Evolutionary conservation across 2,888 invertebrate genomes (phyloP).

Genomic region (Neoaliturus tenellus): DNA sequence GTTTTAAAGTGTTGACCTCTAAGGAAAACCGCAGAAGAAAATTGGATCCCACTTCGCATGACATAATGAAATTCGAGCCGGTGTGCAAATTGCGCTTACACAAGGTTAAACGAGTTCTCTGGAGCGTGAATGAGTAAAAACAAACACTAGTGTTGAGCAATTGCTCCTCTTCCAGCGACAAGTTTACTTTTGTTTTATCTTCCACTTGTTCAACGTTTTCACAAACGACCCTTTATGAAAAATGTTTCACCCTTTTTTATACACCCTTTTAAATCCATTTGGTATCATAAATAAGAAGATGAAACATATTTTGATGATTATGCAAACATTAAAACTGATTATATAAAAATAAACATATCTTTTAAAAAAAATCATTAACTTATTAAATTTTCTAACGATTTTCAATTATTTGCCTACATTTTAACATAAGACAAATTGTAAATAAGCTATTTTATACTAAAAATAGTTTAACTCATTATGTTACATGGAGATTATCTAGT

Average conservation of each 20-base stretch:
- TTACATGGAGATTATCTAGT: no score
- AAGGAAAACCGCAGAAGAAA: not conserved
- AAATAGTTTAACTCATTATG: no score
- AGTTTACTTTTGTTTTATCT: conserved; percentile 6
- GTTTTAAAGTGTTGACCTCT: not conserved
- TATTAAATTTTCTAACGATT: no score
- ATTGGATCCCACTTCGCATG: not conserved
- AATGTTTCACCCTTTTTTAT: conserved; percentile 55
- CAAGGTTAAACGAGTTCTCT: conserved; percentile 20
- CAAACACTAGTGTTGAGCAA: conserved; percentile 22
- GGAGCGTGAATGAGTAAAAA: conserved; percentile 30
- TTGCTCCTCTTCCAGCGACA: conserved; percentile 23
- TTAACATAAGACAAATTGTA: no score
- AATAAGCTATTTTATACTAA: no score
- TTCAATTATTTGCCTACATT: no score
- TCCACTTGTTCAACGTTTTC: not conserved
- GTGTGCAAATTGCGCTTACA: conserved; percentile 1
- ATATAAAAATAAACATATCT: no score
- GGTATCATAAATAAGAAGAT: no score
- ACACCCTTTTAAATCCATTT: conserved; percentile 4
- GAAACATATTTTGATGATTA: no score
- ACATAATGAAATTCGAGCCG: conserved; percentile 9
- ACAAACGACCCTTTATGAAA: conserved; percentile 49
- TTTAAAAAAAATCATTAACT: no score
- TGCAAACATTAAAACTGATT: no score